Evolutionary conservation across 2,113 vertebrate species (phyloP), one percentile per base, ranked within the genome.

Genomic region (Dromas ardeola): DNA sequence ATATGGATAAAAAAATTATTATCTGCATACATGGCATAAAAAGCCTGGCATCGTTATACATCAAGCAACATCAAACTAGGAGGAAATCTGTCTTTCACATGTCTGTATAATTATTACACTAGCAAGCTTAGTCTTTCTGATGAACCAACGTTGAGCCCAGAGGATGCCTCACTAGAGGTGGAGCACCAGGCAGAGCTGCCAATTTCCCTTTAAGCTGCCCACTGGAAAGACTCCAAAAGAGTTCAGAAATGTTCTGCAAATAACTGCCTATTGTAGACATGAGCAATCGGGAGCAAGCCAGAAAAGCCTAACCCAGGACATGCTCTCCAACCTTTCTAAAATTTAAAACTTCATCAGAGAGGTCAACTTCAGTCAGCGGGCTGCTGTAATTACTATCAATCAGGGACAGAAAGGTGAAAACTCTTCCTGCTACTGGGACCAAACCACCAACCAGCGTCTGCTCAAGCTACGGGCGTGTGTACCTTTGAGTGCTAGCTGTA

Each of bases 381-480:
- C 22, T 81, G 49, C 49, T 9, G 2, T 27, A 56, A 21, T 19
- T 50, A 20, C 13, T 50, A 58, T 26, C 6, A 10, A 58, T 26
- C 6, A 10, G 43, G 38, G 36, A 42, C 10, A 25, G n/a, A 81
- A 69, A 77, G 49, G 34, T 38, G 43, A 81, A 73, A 81, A 59
- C 13, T 70, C 29, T 50, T 16, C 19, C 11, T 14, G 19, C 4
- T 25, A 5, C 26, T 25, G 22, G 16, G 8, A 7, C 15, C 47
- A 3, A 0, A 23, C 6, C 2, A 32, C 23, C 21, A 67, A 34
- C 32, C 13, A 9, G 26, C 11, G 25, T 38, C 58, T 50, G 5
- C 73, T 87, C 29, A 50, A 49, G 22, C 40, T 55, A 4, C 38
- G 8, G 21, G 25, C 32, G 45, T 0, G 1, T 32, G 13, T 43